Evolutionary conservation across 2,113 vertebrate species (phyloP).

Genomic region (Caracal caracal): DNA sequence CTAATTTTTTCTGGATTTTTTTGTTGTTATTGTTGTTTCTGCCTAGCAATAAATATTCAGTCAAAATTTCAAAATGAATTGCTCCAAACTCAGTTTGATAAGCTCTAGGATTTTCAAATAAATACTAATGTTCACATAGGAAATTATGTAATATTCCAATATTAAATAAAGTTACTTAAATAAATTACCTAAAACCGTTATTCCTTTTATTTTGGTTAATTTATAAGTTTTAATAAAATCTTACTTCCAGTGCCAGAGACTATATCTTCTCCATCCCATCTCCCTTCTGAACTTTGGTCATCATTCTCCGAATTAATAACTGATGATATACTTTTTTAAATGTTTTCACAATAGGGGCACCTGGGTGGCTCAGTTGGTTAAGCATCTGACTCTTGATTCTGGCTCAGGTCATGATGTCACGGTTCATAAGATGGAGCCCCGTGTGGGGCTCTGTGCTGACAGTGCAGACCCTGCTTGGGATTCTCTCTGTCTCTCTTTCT

Average conservation of each 20-base stretch:
- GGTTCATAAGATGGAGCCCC: too few species aligned
- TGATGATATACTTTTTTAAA: not conserved
- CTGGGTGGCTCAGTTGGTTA: too few species aligned
- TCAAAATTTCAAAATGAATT: constrained; percentile 34
- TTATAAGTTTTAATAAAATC: constrained; percentile 34
- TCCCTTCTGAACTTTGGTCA: not conserved
- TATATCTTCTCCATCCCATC: not conserved
- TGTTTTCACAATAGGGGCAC: not conserved
- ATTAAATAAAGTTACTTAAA: constrained; percentile 25
- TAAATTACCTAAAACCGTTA: not conserved
- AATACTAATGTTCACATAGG: not conserved
- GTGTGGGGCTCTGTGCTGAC: too few species aligned
- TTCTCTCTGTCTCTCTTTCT: too few species aligned
- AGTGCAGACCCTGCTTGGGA: too few species aligned
- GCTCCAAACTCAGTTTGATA: not conserved
- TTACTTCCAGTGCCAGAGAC: not conserved
- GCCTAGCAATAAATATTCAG: not conserved
- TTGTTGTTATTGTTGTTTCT: not conserved
- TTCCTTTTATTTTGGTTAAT: not conserved
- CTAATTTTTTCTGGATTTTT: not conserved
- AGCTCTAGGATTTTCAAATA: not conserved
- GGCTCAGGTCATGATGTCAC: too few species aligned
- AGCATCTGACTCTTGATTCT: too few species aligned
- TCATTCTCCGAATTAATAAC: constrained; percentile 15
- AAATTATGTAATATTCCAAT: not conserved